Percentiles rank a stretch among this genome's conserved stretches.
Conservation (phyloP, 2,113 vertebrate species). For the Cynopterus brachyotis region DNA sequence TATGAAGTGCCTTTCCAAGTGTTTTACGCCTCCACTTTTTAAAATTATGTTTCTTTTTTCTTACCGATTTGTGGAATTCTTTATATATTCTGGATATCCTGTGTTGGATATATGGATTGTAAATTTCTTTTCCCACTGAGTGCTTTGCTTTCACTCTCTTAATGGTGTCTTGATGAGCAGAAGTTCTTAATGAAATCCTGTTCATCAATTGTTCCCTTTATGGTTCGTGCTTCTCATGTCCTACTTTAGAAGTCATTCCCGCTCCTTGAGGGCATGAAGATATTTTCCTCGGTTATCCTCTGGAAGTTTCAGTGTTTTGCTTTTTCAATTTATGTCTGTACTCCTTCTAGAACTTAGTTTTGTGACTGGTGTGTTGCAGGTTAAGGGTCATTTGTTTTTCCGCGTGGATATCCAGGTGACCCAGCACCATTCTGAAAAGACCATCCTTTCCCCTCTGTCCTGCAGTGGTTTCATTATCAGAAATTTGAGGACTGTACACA, state of each 20-base stretch:
- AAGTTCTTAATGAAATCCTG: not conserved
- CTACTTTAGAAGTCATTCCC: not conserved
- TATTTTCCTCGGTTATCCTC: not conserved
- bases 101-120: not conserved
- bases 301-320: not conserved
- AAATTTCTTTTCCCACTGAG: not conserved
- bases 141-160: conserved; percentile 29
- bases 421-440: not conserved
- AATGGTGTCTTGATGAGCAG: conserved; percentile 6
- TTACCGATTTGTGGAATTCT: not conserved
- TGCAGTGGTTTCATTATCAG: not conserved
- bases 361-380: not conserved
- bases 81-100: not conserved
- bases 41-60: not conserved
- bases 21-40: not conserved
- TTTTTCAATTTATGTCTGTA: not conserved
- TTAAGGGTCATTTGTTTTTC: not conserved
- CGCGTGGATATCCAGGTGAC: not conserved
- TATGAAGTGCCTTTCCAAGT: not conserved
- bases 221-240: not conserved
- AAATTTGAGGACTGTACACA: not conserved
- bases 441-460: not conserved
- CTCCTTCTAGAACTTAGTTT: not conserved
- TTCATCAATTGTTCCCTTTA: not conserved
- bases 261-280: not conserved